Percentiles rank a stretch among this genome's conserved stretches.
Evolutionary conservation across 2,113 vertebrate genomes (phyloP).

Genomic region (Lipophrys pholis): DNA sequence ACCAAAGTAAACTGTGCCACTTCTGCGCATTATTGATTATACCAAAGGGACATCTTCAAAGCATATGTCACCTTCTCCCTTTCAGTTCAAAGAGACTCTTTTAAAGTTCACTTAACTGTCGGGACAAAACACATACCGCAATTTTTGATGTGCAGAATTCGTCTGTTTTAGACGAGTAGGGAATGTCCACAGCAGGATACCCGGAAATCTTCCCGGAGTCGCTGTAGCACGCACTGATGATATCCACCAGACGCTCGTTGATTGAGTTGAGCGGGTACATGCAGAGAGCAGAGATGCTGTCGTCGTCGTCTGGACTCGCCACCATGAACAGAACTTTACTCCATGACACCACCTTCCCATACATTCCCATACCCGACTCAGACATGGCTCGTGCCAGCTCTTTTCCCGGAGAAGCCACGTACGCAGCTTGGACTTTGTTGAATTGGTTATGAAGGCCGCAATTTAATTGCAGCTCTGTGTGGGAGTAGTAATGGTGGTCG

Average conservation of each 20-base stretch:
- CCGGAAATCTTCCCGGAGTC: constrained; percentile 64
- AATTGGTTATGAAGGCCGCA: constrained; percentile 81
- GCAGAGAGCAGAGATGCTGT: constrained; percentile 85
- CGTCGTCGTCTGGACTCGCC: constrained; percentile 85
- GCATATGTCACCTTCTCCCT: neutral
- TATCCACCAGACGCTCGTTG: constrained; percentile 86
- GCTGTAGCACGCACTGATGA: constrained; percentile 88
- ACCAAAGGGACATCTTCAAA: constrained; percentile 12
- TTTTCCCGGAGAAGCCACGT: constrained; percentile 81
- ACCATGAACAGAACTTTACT: constrained; percentile 87
- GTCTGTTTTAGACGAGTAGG: constrained; percentile 79
- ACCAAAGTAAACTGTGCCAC: constrained; percentile 35
- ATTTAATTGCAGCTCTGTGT: constrained; percentile 91
- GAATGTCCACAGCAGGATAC: constrained; percentile 85
- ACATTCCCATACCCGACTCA: constrained; percentile 25
- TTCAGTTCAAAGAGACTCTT: constrained; percentile 7
- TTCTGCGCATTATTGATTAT: constrained; percentile 31
- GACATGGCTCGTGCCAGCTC: constrained; percentile 79
- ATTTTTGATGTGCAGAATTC: constrained; percentile 71
- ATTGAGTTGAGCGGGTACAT: constrained; percentile 88
- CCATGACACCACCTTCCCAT: constrained; percentile 57
- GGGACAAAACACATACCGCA: constrained; percentile 52
- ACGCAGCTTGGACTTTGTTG: constrained; percentile 88
- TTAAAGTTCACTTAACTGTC: constrained; percentile 13
- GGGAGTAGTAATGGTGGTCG: constrained; percentile 91